Evolutionary conservation across 2,888 invertebrate genomes (phyloP).

Genomic region (Drosophila quinaria): DNA sequence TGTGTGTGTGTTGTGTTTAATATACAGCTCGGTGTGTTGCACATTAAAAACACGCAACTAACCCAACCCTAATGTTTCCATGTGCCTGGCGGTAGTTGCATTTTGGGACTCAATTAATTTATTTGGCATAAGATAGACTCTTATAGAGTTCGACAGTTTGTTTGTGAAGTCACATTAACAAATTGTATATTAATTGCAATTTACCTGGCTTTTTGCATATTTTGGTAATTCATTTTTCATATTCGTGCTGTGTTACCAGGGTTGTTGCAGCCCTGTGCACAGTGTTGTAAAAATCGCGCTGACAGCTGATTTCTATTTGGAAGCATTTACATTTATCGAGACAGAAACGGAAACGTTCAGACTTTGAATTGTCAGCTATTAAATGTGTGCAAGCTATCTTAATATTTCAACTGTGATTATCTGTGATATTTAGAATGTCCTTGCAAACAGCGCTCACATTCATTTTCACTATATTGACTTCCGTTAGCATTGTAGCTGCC

Average conservation of each 20-base stretch:
- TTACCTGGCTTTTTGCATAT: not conserved
- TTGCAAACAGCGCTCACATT: slow-evolving; percentile 79
- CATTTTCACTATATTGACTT: slow-evolving; percentile 87
- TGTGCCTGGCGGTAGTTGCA: slow-evolving; percentile 26
- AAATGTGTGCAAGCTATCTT: slow-evolving; percentile 27
- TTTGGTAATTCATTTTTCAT: not conserved
- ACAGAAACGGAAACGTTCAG: slow-evolving; percentile 34
- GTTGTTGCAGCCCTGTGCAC: slow-evolving; percentile 27
- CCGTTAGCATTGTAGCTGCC: slow-evolving; percentile 87
- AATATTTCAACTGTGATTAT: slow-evolving; percentile 36
- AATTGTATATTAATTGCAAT: too few relatives aligned
- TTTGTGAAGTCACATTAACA: not conserved
- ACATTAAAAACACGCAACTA: not conserved
- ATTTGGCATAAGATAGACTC: not conserved
- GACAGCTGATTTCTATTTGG: slow-evolving; percentile 67
- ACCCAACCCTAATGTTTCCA: slow-evolving; percentile 26
- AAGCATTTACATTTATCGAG: slow-evolving; percentile 26
- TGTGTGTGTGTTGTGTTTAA: not conserved
- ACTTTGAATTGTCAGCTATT: slow-evolving; percentile 1
- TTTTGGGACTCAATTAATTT: not conserved
- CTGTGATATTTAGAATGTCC: slow-evolving; percentile 75
- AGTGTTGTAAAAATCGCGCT: slow-evolving; percentile 36
- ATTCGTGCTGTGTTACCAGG: not conserved
- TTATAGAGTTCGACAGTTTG: not conserved
- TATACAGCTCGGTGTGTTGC: not conserved